Conservation (phyloP, 2,113 vertebrate genomes). For the Megaptera novaeangliae region DNA sequence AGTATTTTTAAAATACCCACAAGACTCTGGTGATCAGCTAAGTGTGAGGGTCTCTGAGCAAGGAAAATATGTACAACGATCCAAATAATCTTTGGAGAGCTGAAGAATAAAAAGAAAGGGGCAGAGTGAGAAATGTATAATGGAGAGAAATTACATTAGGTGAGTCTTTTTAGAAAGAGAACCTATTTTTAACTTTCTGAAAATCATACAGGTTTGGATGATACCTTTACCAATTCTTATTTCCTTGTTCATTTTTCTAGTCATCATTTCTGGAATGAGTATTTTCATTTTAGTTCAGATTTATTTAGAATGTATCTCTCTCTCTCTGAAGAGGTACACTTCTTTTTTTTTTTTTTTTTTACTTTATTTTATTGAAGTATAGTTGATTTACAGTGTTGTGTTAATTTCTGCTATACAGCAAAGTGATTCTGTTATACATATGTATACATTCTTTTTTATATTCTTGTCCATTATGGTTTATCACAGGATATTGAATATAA, state of each 20-base stretch:
- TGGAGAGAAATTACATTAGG: neutral
- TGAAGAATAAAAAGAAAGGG: neutral
- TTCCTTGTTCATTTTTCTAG: neutral
- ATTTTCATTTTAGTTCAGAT: neutral
- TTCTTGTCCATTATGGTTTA: neutral
- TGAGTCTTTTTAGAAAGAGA: neutral
- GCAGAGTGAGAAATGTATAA: neutral
- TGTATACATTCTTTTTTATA: neutral
- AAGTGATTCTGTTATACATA: neutral
- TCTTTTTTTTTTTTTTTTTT: neutral
- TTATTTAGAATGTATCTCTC: neutral
- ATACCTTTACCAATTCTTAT: neutral
- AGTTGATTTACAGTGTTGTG: neutral
- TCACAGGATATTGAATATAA: no score
- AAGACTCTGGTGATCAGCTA: neutral
- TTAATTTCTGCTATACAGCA: neutral
- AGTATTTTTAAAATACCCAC: neutral
- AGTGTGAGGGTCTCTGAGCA: neutral
- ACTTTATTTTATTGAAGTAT: neutral
- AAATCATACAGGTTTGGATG: neutral
- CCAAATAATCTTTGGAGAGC: neutral
- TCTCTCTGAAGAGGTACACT: neutral
- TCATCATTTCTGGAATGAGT: neutral
- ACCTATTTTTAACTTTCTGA: neutral
- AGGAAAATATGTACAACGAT: neutral